phyloP scores from a whole-genome alignment of 2,888 invertebrate genomes.

The Stegana nigrithorax region DNA sequence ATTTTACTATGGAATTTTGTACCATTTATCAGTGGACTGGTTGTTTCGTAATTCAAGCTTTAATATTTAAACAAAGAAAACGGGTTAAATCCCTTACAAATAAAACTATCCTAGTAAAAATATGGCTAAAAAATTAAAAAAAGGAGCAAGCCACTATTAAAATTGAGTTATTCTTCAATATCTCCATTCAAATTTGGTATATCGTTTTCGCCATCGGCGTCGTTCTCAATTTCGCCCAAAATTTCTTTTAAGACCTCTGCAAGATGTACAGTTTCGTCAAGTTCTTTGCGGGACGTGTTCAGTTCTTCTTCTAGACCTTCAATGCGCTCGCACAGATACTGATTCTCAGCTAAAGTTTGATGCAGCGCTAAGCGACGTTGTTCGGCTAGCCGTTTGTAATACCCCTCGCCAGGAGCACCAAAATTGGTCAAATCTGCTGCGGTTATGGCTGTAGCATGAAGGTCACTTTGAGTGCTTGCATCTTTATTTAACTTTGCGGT shows the following conservation, averaged over 20 bases:
- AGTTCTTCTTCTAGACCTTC: conserved; percentile 5
- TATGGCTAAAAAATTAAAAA: no score
- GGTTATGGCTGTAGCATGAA: background rate
- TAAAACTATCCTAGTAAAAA: no score
- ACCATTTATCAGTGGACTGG: no score
- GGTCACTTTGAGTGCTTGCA: background rate
- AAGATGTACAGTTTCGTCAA: conserved; percentile 4
- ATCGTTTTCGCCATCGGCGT: no score
- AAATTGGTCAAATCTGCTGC: conserved; percentile 1
- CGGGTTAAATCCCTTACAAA: no score
- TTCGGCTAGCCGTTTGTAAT: conserved; percentile 9
- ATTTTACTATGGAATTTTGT: no score
- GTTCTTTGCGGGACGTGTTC: conserved; percentile 14
- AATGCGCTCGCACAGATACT: background rate
- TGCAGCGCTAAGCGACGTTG: conserved; percentile 1
- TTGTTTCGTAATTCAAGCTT: no score
- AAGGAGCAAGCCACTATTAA: no score
- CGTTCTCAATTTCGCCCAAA: background rate
- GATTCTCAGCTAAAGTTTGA: background rate
- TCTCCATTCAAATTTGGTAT: no score
- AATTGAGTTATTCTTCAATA: no score
- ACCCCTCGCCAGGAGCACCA: background rate
- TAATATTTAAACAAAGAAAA: no score
- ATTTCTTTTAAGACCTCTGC: conserved; percentile 5
- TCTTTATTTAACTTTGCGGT: background rate